Evolutionary conservation across 2,888 invertebrate genomes (phyloP).

Genomic region (Aleiodes testaceus): DNA sequence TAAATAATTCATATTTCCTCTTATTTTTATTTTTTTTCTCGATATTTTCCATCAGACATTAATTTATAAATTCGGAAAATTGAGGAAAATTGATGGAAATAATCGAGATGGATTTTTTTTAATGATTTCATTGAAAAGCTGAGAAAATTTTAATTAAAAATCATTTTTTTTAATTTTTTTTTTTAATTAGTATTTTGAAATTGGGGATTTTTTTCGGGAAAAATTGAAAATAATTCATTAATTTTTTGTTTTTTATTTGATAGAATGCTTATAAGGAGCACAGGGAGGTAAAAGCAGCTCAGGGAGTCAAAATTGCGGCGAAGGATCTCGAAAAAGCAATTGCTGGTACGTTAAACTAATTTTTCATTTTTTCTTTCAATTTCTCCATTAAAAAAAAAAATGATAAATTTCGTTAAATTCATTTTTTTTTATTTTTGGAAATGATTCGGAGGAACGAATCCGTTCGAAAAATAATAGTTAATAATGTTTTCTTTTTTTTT

Average conservation of each 20-base stretch:
- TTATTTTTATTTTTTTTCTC: too few species aligned
- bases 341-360: slow-evolving; percentile 76
- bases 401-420: too few species aligned
- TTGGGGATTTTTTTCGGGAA: too few species aligned
- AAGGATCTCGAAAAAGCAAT: slow-evolving; percentile 98
- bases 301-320: slow-evolving; percentile 98
- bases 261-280: slow-evolving; percentile 94
- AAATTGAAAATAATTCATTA: slow-evolving; percentile 21
- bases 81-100: not conserved
- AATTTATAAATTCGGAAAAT: too few species aligned
- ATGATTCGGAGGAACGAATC: too few species aligned
- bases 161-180: too few species aligned
- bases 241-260: slow-evolving; percentile 50
- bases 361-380: not conserved
- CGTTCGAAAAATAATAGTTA: not conserved
- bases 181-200: too few species aligned
- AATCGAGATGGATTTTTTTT: not conserved
- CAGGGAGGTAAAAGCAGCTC: slow-evolving; percentile 95
- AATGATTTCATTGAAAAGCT: too few species aligned
- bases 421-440: too few species aligned
- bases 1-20: slow-evolving; percentile 19
- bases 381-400: too few species aligned
- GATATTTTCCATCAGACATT: too few species aligned
- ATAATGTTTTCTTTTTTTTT: slow-evolving; percentile 23
- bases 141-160: slow-evolving; percentile 1